phyloP scores from a whole-genome alignment of 2,888 invertebrate species.

The Calameuta pallipes region DNA sequence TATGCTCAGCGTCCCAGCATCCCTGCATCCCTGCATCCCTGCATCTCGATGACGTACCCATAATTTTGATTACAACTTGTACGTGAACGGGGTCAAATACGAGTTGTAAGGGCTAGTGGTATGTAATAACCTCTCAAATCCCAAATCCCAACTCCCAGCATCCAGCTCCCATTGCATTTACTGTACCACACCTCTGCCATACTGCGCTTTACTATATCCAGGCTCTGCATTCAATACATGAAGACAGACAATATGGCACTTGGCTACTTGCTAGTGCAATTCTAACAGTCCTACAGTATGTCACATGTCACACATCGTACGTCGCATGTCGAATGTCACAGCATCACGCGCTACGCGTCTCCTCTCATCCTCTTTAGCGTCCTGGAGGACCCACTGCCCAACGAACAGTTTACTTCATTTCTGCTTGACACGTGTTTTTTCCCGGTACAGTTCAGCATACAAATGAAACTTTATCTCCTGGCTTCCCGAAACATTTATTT shows the following conservation, averaged over 20 bases:
- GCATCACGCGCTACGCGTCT: background rate
- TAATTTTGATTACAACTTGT: slow-evolving; percentile 48
- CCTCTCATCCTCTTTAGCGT: background rate
- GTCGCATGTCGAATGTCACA: background rate
- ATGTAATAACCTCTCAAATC: slow-evolving; percentile 48
- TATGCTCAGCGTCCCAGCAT: slow-evolving; percentile 5
- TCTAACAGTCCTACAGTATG: background rate
- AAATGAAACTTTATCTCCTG: background rate
- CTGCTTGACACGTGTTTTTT: background rate
- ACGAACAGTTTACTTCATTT: background rate
- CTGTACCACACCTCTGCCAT: background rate
- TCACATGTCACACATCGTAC: background rate
- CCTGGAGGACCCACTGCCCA: background rate
- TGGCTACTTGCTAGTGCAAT: background rate
- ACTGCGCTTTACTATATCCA: background rate
- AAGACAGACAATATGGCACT: background rate
- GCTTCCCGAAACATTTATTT: background rate
- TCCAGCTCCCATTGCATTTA: background rate
- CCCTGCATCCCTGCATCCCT: slow-evolving; percentile 42
- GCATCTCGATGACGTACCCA: slow-evolving; percentile 36
- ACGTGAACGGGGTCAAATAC: slow-evolving; percentile 34
- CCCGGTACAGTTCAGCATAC: background rate
- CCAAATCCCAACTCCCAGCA: slow-evolving; percentile 23
- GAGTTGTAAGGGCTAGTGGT: slow-evolving; percentile 24
- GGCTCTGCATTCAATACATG: background rate